These are phyloP conservation scores for Mastacembelus armatus DNA, from an alignment of 2,797 vertebrate species.

Conservation along the genomic window DNA sequence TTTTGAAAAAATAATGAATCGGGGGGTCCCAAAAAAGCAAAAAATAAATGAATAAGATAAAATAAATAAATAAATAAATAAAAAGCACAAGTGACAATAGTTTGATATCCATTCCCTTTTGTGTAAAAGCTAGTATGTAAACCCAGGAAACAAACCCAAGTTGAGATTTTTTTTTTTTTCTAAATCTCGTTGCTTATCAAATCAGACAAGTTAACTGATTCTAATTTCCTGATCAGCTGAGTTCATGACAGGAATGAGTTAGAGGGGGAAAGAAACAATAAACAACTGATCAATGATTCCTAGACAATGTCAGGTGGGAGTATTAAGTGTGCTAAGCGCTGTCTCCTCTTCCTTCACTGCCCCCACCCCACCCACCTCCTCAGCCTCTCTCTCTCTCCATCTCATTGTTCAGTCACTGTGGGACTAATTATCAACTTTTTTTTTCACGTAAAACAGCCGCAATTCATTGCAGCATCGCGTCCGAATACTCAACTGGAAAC, in stretches of 20 bases:
- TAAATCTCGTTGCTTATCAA: conserved; percentile 12
- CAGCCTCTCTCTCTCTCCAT: conserved; percentile 66
- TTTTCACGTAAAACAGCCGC: conserved; percentile 90
- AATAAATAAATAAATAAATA: too few species aligned
- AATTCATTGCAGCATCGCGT: conserved; percentile 84
- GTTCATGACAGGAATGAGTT: neutral
- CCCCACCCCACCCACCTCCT: conserved; percentile 10
- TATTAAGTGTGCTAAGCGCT: conserved; percentile 85
- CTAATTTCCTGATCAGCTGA: conserved; percentile 26
- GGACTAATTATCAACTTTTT: conserved; percentile 99
- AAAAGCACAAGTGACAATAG: conserved; percentile 63
- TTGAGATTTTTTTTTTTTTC: conserved; percentile 39
- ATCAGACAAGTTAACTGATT: conserved; percentile 29
- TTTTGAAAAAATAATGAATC: conserved; percentile 76
- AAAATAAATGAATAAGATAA: too few species aligned
- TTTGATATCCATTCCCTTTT: conserved; percentile 41
- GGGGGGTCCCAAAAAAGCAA: conserved; percentile 30
- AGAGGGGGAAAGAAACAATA: conserved; percentile 20
- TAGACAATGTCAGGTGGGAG: conserved; percentile 81
- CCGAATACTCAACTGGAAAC: conserved; percentile 90
- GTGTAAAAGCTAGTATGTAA: conserved; percentile 26
- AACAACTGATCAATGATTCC: conserved; percentile 80
- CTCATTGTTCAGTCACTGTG: conserved; percentile 95
- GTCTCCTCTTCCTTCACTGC: conserved; percentile 58
- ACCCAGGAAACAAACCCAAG: too few species aligned